These are phyloP conservation scores for Sprattus sprattus DNA, from an alignment of 2,113 vertebrate species.

Conservation along the genomic window DNA sequence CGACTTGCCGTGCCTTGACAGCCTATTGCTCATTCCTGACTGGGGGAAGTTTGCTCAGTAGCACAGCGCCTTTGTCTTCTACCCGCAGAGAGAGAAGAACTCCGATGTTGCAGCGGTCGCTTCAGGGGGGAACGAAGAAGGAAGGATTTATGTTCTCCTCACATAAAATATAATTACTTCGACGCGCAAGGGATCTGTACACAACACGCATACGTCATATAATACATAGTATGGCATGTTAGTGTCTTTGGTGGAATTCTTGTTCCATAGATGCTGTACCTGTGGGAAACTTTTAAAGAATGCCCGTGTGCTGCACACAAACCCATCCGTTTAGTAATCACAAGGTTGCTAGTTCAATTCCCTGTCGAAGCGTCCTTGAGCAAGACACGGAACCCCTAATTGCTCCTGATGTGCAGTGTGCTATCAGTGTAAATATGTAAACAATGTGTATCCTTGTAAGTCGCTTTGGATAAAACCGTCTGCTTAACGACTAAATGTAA, in stretches of 20 bases:
- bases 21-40: conserved; percentile 54
- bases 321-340: no score
- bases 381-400: no score
- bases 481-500: no score
- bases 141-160: background rate
- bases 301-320: background rate
- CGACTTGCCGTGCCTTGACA: conserved; percentile 52
- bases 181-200: background rate
- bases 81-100: background rate
- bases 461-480: no score
- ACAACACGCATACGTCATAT: background rate
- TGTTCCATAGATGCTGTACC: background rate
- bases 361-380: no score
- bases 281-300: background rate
- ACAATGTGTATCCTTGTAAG: no score
- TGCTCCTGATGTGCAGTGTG: no score
- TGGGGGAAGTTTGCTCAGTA: conserved; percentile 42
- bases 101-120: background rate
- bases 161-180: background rate
- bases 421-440: no score
- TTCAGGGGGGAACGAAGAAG: background rate
- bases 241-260: background rate
- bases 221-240: background rate
- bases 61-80: background rate
- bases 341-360: no score